These are phyloP conservation scores for Ceratina calcarata DNA, from an alignment of 1,140 invertebrate genomes.

Conservation along the genomic window DNA sequence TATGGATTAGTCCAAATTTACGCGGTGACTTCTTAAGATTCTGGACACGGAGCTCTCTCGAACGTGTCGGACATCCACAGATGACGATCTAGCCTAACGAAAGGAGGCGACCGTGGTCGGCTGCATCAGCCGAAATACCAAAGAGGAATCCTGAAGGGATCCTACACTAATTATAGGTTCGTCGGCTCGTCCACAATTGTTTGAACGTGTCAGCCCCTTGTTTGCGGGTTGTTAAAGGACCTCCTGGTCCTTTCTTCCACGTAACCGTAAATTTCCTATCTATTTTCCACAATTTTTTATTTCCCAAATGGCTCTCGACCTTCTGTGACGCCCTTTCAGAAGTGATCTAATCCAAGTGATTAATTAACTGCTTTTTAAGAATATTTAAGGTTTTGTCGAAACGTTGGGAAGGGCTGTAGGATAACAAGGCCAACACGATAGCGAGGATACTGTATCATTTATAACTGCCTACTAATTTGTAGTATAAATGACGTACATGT, in stretches of 20 bases:
- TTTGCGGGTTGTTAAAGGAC: constrained; percentile 74
- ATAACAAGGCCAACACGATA: constrained; percentile 58
- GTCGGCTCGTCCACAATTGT: constrained; percentile 67
- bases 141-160: constrained; percentile 65
- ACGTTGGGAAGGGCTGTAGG: not conserved
- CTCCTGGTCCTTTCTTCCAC: constrained; percentile 23
- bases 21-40: constrained; percentile 63
- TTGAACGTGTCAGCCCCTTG: constrained; percentile 74
- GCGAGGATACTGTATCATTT: constrained; percentile 70
- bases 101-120: constrained; percentile 32
- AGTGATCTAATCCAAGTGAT: constrained; percentile 5
- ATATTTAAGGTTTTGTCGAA: no score
- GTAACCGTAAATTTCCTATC: constrained; percentile 30
- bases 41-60: constrained; percentile 7
- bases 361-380: constrained; percentile 27
- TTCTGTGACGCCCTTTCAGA: not conserved
- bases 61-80: constrained; percentile 55
- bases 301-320: no score
- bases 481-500: constrained; percentile 69
- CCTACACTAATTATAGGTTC: constrained; percentile 74
- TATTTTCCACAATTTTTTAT: constrained; percentile 9
- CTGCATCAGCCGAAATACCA: constrained; percentile 52
- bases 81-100: constrained; percentile 61
- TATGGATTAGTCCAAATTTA: constrained; percentile 52
- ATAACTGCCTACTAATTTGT: constrained; percentile 78